These are phyloP conservation scores for Coelinius sp. DNA, from an alignment of 2,888 invertebrate species.

Conservation along the genomic window DNA sequence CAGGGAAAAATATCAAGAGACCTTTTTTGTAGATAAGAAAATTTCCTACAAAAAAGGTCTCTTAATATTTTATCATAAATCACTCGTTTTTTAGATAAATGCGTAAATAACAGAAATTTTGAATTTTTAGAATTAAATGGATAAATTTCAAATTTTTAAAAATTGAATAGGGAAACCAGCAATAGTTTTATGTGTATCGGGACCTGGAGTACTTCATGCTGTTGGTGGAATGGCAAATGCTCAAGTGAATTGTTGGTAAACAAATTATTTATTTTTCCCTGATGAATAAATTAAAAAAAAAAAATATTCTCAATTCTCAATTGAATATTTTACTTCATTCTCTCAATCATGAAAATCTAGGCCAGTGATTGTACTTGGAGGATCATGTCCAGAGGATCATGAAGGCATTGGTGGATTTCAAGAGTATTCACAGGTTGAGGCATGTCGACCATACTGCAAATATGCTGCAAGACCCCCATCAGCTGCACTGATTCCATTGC, in stretches of 20 bases:
- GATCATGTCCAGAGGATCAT: conserved; percentile 91
- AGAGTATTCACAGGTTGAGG: conserved; percentile 92
- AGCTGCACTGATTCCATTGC: conserved; percentile 85
- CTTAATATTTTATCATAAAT: no score
- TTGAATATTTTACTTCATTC: not conserved
- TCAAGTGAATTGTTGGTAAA: conserved; percentile 91
- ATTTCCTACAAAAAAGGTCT: no score
- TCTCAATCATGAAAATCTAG: conserved; percentile 63
- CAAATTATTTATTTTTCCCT: conserved; percentile 27
- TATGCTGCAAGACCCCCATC: conserved; percentile 91
- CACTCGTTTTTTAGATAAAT: no score
- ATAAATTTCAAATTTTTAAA: conserved; percentile 4
- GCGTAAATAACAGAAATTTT: no score
- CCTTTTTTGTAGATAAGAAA: no score
- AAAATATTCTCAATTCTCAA: no score
- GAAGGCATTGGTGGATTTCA: conserved; percentile 98
- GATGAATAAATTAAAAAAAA: no score
- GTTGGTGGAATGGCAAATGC: conserved; percentile 98
- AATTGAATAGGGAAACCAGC: conserved; percentile 79
- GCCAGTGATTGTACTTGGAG: conserved; percentile 93
- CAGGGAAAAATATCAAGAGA: no score
- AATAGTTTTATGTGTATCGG: conserved; percentile 93
- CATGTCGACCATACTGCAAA: conserved; percentile 91
- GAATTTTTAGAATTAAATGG: no score
- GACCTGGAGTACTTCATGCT: conserved; percentile 94